phyloP scores from a whole-genome alignment of 2,888 invertebrate species.

The Epinotia ramella region DNA sequence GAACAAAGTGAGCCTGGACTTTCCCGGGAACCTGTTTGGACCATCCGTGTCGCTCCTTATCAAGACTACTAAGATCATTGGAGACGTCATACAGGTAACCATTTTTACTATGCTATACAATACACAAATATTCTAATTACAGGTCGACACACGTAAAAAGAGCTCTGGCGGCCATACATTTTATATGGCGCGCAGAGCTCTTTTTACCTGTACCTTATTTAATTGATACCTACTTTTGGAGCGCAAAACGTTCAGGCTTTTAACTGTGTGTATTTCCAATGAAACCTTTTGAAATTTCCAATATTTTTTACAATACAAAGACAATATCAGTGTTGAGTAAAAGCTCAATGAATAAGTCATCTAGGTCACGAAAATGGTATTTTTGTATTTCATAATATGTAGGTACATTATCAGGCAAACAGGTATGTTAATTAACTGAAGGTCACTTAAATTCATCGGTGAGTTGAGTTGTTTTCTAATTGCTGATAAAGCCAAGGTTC shows the following conservation, averaged over 20 bases:
- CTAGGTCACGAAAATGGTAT: conserved; percentile 1
- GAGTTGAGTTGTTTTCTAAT: conserved; percentile 4
- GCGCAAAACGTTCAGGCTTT: not conserved
- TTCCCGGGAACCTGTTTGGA: conserved; percentile 88
- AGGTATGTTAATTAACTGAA: conserved; percentile 36
- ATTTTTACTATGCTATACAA: not conserved
- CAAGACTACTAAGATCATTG: conserved; percentile 87
- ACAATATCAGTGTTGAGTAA: not conserved
- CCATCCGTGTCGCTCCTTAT: conserved; percentile 88
- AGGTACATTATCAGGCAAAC: conserved; percentile 3
- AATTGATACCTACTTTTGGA: not conserved
- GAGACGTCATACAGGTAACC: conserved; percentile 87
- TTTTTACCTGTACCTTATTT: too few relatives aligned
- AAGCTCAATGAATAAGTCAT: conserved; percentile 18
- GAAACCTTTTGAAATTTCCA: not conserved
- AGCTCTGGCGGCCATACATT: too few relatives aligned
- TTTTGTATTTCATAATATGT: conserved; percentile 38
- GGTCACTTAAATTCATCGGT: conserved; percentile 14
- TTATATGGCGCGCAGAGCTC: too few relatives aligned
- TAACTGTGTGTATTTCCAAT: not conserved
- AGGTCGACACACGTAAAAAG: too few relatives aligned
- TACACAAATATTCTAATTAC: not conserved
- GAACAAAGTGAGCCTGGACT: conserved; percentile 87
- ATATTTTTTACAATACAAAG: not conserved
- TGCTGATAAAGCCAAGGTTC: conserved; percentile 10